Conservation (phyloP, 2,797 vertebrate genomes). For the Pipistrellus pipistrellus region DNA sequence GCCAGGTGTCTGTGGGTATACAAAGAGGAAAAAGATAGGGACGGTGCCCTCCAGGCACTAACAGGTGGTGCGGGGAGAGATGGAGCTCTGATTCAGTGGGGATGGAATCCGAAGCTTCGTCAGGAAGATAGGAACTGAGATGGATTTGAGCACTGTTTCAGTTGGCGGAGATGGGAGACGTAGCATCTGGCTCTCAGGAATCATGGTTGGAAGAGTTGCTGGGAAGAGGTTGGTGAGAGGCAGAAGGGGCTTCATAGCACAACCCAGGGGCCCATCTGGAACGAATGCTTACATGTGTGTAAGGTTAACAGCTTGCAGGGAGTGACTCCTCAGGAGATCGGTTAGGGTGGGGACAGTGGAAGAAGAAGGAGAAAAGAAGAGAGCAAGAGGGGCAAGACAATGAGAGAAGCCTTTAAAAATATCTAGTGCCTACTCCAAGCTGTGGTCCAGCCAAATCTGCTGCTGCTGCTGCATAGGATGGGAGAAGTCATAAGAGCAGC, state of each 20-base stretch:
- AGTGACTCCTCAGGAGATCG: not conserved
- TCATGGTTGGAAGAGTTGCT: not conserved
- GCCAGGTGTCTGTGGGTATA: not conserved
- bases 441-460: not conserved
- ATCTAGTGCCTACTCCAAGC: not conserved
- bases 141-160: not conserved
- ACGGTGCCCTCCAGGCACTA: not conserved
- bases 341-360: not conserved
- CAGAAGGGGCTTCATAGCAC: fast-evolving
- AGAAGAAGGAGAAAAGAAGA: not conserved
- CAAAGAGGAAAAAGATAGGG: not conserved
- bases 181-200: not conserved
- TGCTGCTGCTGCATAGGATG: too few species aligned
- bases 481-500: not conserved
- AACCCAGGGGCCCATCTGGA: not conserved
- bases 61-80: not conserved
- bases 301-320: not conserved
- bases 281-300: not conserved
- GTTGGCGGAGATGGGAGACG: not conserved
- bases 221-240: not conserved
- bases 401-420: not conserved
- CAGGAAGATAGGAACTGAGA: not conserved
- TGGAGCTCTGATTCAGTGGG: not conserved
- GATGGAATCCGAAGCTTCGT: not conserved
- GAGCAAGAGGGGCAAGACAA: not conserved